Conservation (phyloP, 2,888 invertebrate species). For the Ypsolopha scabrella region DNA sequence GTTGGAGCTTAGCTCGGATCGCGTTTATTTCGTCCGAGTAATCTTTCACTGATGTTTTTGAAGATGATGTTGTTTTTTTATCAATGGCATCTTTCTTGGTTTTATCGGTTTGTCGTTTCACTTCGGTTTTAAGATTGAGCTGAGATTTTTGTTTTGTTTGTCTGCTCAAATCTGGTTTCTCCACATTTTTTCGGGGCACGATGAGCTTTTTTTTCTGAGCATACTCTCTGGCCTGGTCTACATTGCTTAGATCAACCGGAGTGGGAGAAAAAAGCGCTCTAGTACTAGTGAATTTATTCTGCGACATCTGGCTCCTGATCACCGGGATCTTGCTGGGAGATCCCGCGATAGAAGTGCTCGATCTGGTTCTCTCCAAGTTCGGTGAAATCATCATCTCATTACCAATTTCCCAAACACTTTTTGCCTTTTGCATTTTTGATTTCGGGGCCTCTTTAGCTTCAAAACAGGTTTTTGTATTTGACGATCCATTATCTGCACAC, state of each 20-base stretch:
- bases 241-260: conserved; percentile 66
- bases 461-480: conserved; percentile 44
- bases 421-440: conserved; percentile 62
- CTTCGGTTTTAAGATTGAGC: conserved; percentile 49
- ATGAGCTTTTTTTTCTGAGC: conserved; percentile 59
- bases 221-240: conserved; percentile 69
- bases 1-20: conserved; percentile 61
- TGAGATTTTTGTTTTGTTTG: conserved; percentile 62
- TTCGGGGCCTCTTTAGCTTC: conserved; percentile 44
- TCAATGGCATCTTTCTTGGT: conserved; percentile 47
- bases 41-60: conserved; percentile 50
- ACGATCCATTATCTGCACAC: conserved; percentile 44
- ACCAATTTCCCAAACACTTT: conserved; percentile 68
- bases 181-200: conserved; percentile 39
- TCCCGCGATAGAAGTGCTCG: conserved; percentile 66
- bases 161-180: conserved; percentile 45
- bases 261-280: conserved; percentile 69
- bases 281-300: conserved; percentile 60
- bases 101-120: conserved; percentile 50
- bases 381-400: conserved; percentile 46
- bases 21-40: conserved; percentile 63
- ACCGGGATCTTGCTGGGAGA: conserved; percentile 75
- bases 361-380: conserved; percentile 58
- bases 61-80: conserved; percentile 41
- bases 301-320: conserved; percentile 65